Base-by-base conservation (phyloP, 1,140 invertebrate genomes). In the Bombus fervidus region DNA sequence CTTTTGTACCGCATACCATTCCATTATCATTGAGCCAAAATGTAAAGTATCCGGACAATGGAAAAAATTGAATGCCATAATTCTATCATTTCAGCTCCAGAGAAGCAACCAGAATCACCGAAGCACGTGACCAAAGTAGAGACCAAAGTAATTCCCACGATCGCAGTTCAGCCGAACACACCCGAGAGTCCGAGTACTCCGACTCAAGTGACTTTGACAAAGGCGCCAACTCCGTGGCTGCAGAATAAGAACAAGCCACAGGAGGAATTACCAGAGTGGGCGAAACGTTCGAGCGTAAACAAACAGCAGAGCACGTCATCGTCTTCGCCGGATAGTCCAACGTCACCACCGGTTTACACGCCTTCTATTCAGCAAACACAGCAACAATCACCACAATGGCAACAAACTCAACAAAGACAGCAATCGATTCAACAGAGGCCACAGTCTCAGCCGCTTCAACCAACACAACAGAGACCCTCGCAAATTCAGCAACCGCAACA, bases 181-280 rank as follows among this genome's bases (percentile, higher is more conserved):
- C 85, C 90, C 2, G 88, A 88, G 3, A 89, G 85, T 74, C 96
- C 95, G 37, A 94, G 93, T 87, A 93, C 96, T 47, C 95, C 95
- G 9, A 93, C 94, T 0, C 94, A 95, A 71, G 87, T 93, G 47
- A 95, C 90, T 73, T 92, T 96, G 31, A 92, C 95, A 15, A 96
- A 96, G 89, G 95, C 96, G 1, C 96, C 96, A 2, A 96, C 96
- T 10, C 96, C 96, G 6, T 96, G 96, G 96, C 93, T 96, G 90
- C 95, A 95, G 72, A 96, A 95, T 74, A 94, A 94, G 83, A 92
- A 84, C 25, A 95, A 95, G 69, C 92, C 92, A 1, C 92, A 92
- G 57, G 95, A 95, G 53, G 94, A 95, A 68, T 83, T 94, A 22
- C 95, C 95, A 0, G 94, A 95, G 71, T 96, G 95, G 95, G 95